Percentiles rank a stretch among this genome's conserved stretches.
Conservation (phyloP, 92 coral and sea anemone genomes). For the Plumapathes pennacea region DNA sequence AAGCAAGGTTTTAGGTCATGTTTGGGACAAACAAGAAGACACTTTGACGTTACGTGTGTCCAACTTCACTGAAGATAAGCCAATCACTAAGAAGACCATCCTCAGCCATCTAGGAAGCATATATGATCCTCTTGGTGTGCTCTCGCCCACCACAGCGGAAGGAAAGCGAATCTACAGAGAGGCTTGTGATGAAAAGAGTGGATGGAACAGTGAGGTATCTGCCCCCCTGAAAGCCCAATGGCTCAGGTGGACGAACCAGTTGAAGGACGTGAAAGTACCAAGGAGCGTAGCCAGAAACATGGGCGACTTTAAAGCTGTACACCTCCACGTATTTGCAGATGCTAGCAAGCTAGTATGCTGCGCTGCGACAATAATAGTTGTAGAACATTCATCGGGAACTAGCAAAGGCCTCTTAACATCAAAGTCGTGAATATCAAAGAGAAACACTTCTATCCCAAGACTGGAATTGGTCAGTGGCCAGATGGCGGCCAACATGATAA, state of each 20-base stretch:
- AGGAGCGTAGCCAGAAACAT: slow-evolving; percentile 25
- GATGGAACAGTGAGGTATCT: slow-evolving; percentile 50
- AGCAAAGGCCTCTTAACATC: slow-evolving; percentile 59
- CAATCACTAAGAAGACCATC: slow-evolving; percentile 35
- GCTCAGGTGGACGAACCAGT: slow-evolving; percentile 53
- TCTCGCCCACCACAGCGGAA: slow-evolving; percentile 43
- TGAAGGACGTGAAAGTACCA: slow-evolving; percentile 46
- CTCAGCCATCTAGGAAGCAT: slow-evolving; percentile 51
- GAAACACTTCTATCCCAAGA: slow-evolving; percentile 60
- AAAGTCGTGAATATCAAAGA: slow-evolving; percentile 66
- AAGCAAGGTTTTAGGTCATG: not conserved
- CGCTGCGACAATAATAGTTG: slow-evolving; percentile 50
- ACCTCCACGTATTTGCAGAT: slow-evolving; percentile 61
- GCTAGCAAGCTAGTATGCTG: slow-evolving; percentile 68
- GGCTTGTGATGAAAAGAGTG: slow-evolving; percentile 46
- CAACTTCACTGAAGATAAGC: slow-evolving; percentile 1
- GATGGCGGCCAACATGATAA: slow-evolving; percentile 56
- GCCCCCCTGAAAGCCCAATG: slow-evolving; percentile 8
- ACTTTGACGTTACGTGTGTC: slow-evolving; percentile 13
- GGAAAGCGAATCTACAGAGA: slow-evolving; percentile 58
- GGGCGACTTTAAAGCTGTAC: slow-evolving; percentile 26
- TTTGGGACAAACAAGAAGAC: slow-evolving; percentile 7
- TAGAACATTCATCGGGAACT: slow-evolving; percentile 38
- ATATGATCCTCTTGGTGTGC: slow-evolving; percentile 54
- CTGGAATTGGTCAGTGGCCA: slow-evolving; percentile 58